phyloP scores from a whole-genome alignment of 2,888 invertebrate genomes.

The Scaptomyza tumidula region DNA sequence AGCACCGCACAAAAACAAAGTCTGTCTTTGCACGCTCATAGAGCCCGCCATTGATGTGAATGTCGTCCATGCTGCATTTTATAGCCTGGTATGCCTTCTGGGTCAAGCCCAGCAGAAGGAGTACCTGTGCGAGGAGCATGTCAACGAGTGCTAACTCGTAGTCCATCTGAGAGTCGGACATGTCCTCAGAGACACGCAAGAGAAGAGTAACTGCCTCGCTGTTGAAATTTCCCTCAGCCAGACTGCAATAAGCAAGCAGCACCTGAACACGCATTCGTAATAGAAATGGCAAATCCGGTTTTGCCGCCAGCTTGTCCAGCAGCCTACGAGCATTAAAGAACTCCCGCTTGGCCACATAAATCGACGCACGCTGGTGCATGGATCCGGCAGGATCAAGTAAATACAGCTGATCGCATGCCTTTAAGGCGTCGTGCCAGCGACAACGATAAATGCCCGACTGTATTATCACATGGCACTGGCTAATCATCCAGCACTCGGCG shows the following conservation, averaged over 20 bases:
- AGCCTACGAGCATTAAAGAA: constrained; percentile 82
- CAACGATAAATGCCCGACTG: constrained; percentile 85
- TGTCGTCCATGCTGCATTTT: constrained; percentile 88
- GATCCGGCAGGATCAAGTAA: constrained; percentile 89
- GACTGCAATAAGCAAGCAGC: constrained; percentile 88
- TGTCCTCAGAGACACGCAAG: constrained; percentile 90
- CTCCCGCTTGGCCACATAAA: constrained; percentile 84
- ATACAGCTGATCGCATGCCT: constrained; percentile 88
- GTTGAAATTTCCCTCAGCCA: constrained; percentile 85
- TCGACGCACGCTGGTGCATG: constrained; percentile 85
- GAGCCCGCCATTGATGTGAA: constrained; percentile 92
- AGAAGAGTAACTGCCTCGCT: constrained; percentile 87
- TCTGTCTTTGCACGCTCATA: constrained; percentile 92
- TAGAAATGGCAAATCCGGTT: constrained; percentile 84
- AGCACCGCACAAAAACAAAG: constrained; percentile 91
- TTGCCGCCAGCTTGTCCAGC: constrained; percentile 72
- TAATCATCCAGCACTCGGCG: constrained; percentile 88
- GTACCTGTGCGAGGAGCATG: constrained; percentile 91
- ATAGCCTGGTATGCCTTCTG: constrained; percentile 90
- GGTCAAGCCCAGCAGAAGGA: constrained; percentile 90
- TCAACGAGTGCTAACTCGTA: constrained; percentile 90
- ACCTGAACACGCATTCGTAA: constrained; percentile 88
- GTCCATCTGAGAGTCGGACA: constrained; percentile 90
- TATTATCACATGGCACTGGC: constrained; percentile 86
- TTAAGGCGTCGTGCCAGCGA: constrained; percentile 89